Evolutionary conservation across 1,140 invertebrate species (phyloP).

Genomic region (Sogatella furcifera): DNA sequence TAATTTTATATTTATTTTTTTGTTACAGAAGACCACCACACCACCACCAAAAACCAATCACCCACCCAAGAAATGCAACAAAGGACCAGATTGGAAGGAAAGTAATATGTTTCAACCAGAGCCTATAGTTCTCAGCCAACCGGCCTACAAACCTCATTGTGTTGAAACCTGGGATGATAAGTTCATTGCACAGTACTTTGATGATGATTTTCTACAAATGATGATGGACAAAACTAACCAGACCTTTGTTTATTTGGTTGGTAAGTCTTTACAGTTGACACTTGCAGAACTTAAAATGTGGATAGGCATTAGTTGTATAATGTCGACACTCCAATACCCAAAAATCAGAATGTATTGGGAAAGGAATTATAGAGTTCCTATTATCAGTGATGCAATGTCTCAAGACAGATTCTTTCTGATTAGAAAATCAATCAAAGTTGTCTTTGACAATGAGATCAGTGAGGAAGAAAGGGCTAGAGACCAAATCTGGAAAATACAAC

Average conservation of each 20-base stretch:
- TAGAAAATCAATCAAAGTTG: constrained; percentile 5
- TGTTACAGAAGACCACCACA: no score
- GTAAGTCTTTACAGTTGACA: constrained; percentile 6
- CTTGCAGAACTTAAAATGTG: constrained; percentile 11
- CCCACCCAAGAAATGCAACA: no score
- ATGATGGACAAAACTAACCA: constrained; percentile 9
- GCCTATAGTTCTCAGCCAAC: no score
- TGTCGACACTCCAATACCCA: constrained; percentile 10
- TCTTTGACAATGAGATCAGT: constrained; percentile 5
- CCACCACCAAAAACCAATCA: no score
- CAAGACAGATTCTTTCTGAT: constrained; percentile 12
- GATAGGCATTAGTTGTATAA: constrained; percentile 12
- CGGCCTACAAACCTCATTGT: no score
- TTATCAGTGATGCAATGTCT: constrained; percentile 8
- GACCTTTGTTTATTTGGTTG: constrained; percentile 3
- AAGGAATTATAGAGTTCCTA: neutral
- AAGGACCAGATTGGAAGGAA: no score
- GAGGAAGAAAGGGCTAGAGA: constrained; percentile 6
- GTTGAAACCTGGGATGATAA: no score
- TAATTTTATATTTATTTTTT: no score
- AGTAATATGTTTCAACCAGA: no score
- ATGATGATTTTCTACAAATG: constrained; percentile 10
- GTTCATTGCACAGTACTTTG: constrained; percentile 5
- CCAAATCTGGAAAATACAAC: constrained; percentile 11
- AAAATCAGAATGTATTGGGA: constrained; percentile 14